Evolutionary conservation across 2,888 invertebrate genomes (phyloP).

Genomic region (Phalera bucephala): DNA sequence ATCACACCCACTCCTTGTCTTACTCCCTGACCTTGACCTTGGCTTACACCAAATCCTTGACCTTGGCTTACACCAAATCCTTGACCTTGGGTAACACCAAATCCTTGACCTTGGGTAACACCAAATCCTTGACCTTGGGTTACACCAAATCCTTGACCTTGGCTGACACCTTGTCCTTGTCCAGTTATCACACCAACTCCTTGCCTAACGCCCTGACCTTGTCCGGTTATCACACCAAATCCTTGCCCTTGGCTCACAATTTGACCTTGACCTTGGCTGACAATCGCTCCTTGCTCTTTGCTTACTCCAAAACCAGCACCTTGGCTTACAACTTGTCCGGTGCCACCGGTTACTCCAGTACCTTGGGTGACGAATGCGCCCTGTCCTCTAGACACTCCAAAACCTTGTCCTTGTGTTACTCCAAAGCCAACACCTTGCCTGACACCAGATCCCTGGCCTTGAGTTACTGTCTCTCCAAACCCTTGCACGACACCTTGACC

Average conservation of each 20-base stretch:
- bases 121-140: constrained; percentile 14
- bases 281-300: not conserved
- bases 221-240: not conserved
- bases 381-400: constrained; percentile 14
- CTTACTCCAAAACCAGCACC: constrained; percentile 1
- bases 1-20: constrained; percentile 8
- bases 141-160: not conserved
- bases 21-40: constrained; percentile 19
- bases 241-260: not conserved
- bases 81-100: constrained; percentile 13
- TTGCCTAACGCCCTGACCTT: constrained; percentile 1
- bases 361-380: too few species aligned
- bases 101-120: constrained; percentile 16
- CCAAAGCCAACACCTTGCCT: constrained; percentile 19
- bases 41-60: constrained; percentile 8
- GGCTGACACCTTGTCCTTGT: not conserved
- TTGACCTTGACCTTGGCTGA: not conserved
- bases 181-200: not conserved
- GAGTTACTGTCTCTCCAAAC: not conserved
- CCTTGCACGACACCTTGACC: constrained; percentile 1
- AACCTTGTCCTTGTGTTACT: constrained; percentile 12
- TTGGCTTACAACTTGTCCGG: constrained; percentile 22
- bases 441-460: constrained; percentile 16
- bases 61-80: constrained; percentile 19
- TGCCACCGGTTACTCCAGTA: not conserved